A percentile compares a stretch with the other conserved stretches of the same genome.
Conservation (phyloP, 2,888 invertebrate species). For the Melikaiella ostensackeni region DNA sequence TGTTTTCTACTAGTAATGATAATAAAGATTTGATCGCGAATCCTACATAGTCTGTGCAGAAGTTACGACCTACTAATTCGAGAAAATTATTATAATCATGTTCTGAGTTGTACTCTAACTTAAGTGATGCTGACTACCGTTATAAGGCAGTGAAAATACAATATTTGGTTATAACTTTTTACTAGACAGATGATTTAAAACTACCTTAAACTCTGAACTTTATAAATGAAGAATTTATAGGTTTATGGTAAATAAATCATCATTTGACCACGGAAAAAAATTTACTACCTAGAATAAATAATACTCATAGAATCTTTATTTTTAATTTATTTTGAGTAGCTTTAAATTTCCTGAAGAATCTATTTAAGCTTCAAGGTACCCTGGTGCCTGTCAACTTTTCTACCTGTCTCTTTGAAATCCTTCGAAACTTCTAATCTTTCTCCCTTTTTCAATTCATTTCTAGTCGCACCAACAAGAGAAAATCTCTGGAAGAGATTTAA, state of each 20-base stretch:
- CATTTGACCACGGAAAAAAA: not conserved
- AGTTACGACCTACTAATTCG: constrained; percentile 7
- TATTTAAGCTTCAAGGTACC: no score
- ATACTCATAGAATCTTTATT: not conserved
- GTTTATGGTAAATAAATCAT: no score
- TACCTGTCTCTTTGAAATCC: no score
- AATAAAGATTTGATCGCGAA: constrained; percentile 14
- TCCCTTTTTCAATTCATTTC: no score
- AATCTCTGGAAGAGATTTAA: not conserved
- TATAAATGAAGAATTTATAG: no score
- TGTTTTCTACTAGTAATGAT: not conserved
- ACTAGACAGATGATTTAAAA: not conserved
- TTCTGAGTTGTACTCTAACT: not conserved
- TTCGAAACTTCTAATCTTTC: no score
- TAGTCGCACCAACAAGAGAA: no score
- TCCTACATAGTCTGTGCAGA: not conserved
- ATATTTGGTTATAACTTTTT: not conserved
- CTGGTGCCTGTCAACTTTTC: no score
- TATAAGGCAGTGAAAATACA: not conserved
- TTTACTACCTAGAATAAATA: not conserved
- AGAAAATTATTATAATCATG: constrained; percentile 11
- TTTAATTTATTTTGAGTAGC: no score
- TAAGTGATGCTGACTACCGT: not conserved
- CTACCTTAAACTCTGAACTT: not conserved
- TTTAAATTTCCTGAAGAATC: no score